Percentiles rank a stretch among this genome's conserved stretches.
Evolutionary conservation across 1,140 invertebrate genomes (phyloP).

Genomic region (Drosophila sp.): DNA sequence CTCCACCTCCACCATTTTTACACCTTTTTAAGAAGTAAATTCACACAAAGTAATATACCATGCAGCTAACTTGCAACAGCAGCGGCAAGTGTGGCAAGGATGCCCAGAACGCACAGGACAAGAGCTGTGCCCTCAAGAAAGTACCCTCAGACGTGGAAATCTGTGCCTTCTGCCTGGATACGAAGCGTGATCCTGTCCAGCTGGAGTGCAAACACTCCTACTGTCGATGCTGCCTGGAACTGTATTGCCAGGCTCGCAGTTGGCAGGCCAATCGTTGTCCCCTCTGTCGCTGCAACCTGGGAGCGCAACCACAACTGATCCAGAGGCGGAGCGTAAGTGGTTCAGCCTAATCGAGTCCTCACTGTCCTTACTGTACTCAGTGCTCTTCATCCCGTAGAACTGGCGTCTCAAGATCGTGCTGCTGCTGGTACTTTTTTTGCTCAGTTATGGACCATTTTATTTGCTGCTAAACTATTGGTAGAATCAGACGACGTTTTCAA

Average conservation of each 20-base stretch:
- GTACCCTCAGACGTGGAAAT: slow-evolving; percentile 28
- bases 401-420: slow-evolving; percentile 33
- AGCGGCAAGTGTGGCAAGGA: background rate
- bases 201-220: slow-evolving; percentile 56
- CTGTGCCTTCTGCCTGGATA: slow-evolving; percentile 59
- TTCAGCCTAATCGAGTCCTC: background rate
- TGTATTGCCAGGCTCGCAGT: slow-evolving; percentile 46
- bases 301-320: background rate
- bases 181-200: slow-evolving; percentile 40
- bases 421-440: slow-evolving; percentile 12
- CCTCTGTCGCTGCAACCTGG: slow-evolving; percentile 48
- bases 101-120: background rate
- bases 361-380: background rate
- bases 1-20: background rate
- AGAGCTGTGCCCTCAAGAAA: background rate
- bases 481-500: background rate
- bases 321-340: slow-evolving; percentile 9
- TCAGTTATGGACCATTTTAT: slow-evolving; percentile 56
- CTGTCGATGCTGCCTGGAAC: slow-evolving; percentile 49
- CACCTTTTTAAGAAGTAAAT: background rate
- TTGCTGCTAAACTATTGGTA: slow-evolving; percentile 66
- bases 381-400: slow-evolving; percentile 6
- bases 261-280: slow-evolving; percentile 60
- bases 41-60: no score
- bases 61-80: background rate